Base-by-base conservation (phyloP, 2,888 invertebrate genomes). In the Taenaris catops region DNA sequence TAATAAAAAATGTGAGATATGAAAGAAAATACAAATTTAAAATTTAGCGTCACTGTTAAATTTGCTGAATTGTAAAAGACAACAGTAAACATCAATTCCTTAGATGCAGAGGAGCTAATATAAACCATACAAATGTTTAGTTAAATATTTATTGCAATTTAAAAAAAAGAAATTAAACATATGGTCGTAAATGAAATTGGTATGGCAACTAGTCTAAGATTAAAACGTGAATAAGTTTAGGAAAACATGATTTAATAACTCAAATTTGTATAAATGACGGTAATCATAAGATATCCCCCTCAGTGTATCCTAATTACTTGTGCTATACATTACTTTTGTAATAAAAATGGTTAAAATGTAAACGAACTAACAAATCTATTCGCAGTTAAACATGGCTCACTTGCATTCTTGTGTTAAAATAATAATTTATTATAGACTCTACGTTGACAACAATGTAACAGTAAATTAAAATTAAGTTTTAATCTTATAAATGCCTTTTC, bases 361-460 rank as follows among this genome's bases (percentile, higher is more conserved):
- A 32, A 37, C 35, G 26, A 38, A 31, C 32, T 23, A 31, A 25
- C 26, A 35, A 38, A 41, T 11, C 16, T 21, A 29, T 19, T n/a
- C 19, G 14, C 14, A 31, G 36, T n/a, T n/a, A n/a, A n/a, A 34
- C 38, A 38, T 32, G 25, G 27, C 37, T 34, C 34, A 42, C 31
- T 42, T 38, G 41, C 35, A 41, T 36, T 34, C 33, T 37, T 62
- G 68, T 55, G 66, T 68, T 67, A 66, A 69, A 70, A 68, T 57
- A 81, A 80, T 81, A 80, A 83, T 75, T 79, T 81, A 80, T 70
- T 67, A 79, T 73, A 80, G 71, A 72, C 69, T 80, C 78, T 80
- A 80, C 68, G 68, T 64, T 63, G 67, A 75, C 64, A 80, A 81
- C 74, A 72, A 70, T 72, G 67, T 76, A 80, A 81, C 79, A 76